A percentile compares a stretch with the other conserved stretches of the same genome.
Conservation (phyloP, 2,113 vertebrate genomes). For the Myxocyprinus asiaticus region DNA sequence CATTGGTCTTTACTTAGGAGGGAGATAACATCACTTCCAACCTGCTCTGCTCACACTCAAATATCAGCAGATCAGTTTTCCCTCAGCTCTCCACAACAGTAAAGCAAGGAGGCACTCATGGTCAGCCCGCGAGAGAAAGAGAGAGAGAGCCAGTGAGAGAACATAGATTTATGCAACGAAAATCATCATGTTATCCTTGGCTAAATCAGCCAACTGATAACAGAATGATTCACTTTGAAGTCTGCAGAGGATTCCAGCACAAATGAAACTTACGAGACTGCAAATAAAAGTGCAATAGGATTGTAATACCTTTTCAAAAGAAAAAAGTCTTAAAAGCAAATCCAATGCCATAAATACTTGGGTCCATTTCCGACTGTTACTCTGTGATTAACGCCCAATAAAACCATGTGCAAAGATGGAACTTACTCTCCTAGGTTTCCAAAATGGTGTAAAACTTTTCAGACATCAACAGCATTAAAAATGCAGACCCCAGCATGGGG, state of each 20-base stretch:
- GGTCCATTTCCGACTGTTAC: too few relatives aligned
- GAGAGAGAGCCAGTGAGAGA: conserved; percentile 13
- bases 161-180: conserved; percentile 22
- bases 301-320: not conserved
- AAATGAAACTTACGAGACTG: not conserved
- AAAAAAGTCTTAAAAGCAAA: not conserved
- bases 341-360: not conserved
- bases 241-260: conserved; percentile 8
- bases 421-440: not conserved
- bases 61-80: conserved; percentile 34
- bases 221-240: conserved; percentile 25
- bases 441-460: conserved; percentile 1
- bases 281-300: conserved; percentile 1
- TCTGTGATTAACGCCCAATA: not conserved
- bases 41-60: conserved; percentile 35
- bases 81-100: not conserved
- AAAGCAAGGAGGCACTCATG: conserved; percentile 15
- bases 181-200: conserved; percentile 34
- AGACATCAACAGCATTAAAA: conserved; percentile 20
- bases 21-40: conserved; percentile 53
- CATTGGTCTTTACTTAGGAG: conserved; percentile 54
- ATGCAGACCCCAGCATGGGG: conserved; percentile 1
- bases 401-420: not conserved
- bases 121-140: conserved; percentile 4
- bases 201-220: conserved; percentile 29